Base-by-base conservation (phyloP, 2,888 invertebrate species). In the Reticulitermes lucifugus region DNA sequence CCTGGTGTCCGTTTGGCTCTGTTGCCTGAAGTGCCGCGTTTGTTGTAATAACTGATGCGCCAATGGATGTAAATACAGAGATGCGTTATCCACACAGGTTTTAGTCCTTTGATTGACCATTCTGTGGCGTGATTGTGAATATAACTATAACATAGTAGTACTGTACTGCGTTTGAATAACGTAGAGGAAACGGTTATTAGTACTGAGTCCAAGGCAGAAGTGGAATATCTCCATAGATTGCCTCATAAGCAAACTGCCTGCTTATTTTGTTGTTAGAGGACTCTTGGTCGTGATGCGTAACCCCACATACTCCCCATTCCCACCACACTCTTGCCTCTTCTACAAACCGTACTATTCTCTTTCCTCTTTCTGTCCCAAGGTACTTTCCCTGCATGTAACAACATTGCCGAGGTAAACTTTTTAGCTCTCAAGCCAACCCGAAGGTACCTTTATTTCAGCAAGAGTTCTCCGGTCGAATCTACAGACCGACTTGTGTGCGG, bases 391-490 rank as follows among this genome's bases (percentile, higher is more conserved):
- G 12, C 35, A 73, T 73, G 73, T 73, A 73, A 73, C 73, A 73
- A 41, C 73, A 73, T 73, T 41, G 73, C 73, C 41, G 21, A 73
- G 73, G 73, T 73, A 73, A 73, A 73, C 73, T 73, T 73, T 73
- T 73, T 73, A 41, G 73, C 73, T 73, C 73, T 73, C 0, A n/a
- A 65, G n/a, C 65, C 41, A 73, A 73, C 35, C 41, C 41, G 2
- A 41, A 73, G 73, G 41, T 29, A 73, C 73, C 41, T 73, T 41
- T 41, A 18, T 21, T 73, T 73, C 21, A 21, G 73, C 73, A 73
- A 35, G 73, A 41, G 73, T 73, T 73, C 73, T 73, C 73, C 41
- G 41, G 73, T 73, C 73, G 73, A 73, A 73, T 25, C 73, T 14
- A 41, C 73, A 29, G 73, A 41, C 73, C 73, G 73, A 73, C 65